Evolutionary conservation across 37 sponge, comb jelly and placozoan genomes (phyloP).

Genomic region (Dysidea cf. avara): DNA sequence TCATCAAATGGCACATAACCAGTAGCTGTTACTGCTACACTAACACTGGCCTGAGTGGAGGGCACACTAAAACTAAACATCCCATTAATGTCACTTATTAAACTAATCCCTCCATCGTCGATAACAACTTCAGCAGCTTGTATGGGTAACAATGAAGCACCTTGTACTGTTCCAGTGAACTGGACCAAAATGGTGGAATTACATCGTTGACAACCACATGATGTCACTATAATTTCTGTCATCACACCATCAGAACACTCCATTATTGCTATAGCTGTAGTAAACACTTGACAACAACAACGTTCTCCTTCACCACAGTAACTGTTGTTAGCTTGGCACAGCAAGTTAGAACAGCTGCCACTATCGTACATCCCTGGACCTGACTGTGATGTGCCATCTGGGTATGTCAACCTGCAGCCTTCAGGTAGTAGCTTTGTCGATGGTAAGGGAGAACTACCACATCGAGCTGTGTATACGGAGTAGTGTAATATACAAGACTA

Average conservation of each 20-base stretch:
- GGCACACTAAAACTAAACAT: constrained; percentile 8
- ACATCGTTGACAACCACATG: constrained; percentile 15
- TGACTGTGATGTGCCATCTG: no score
- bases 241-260: no score
- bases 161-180: constrained; percentile 10
- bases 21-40: background rate
- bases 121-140: background rate
- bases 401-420: no score
- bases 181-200: background rate
- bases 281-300: constrained; percentile 5
- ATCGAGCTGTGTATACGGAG: no score
- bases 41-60: background rate
- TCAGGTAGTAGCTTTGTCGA: no score
- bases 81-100: background rate
- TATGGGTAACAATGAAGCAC: background rate
- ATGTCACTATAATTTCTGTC: background rate
- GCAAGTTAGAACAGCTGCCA: background rate
- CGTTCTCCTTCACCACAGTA: background rate
- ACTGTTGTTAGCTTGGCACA: constrained; percentile 12
- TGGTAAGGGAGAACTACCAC: no score
- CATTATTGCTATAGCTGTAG: no score
- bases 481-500: no score
- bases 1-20: background rate
- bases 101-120: background rate
- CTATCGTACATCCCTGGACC: no score